A percentile compares a stretch with the other conserved stretches of the same genome.
phyloP scores from a whole-genome alignment of 2,888 invertebrate genomes.

The Ophraella communa region DNA sequence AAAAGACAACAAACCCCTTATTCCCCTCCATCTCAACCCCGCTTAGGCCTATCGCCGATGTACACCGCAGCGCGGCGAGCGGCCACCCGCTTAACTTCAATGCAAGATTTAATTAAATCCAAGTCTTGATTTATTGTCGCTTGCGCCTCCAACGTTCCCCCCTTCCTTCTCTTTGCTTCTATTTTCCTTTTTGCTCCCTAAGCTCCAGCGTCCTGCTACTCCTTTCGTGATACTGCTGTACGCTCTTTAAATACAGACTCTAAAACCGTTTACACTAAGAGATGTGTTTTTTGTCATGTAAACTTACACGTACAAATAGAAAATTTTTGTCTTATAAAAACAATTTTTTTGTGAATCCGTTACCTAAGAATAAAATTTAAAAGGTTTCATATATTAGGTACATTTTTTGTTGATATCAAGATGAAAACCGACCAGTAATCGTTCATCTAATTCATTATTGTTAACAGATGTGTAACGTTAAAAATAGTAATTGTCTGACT shows the following conservation, averaged over 20 bases:
- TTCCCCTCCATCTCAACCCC: constrained; percentile 29
- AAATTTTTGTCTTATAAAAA: no score
- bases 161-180: constrained; percentile 10
- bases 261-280: not conserved
- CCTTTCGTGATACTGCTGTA: constrained; percentile 9
- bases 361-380: no score
- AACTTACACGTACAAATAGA: not conserved
- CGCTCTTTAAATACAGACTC: not conserved
- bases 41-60: constrained; percentile 43
- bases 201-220: constrained; percentile 7
- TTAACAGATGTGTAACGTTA: no score
- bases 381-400: no score
- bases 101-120: constrained; percentile 66
- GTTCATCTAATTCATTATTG: no score
- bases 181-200: constrained; percentile 8
- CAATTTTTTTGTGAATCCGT: no score
- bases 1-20: constrained; percentile 30
- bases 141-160: constrained; percentile 45
- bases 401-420: no score
- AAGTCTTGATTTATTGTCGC: constrained; percentile 65
- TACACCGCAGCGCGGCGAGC: constrained; percentile 60
- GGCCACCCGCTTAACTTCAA: constrained; percentile 63
- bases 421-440: no score
- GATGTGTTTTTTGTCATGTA: not conserved
- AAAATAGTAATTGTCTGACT: no score